A percentile compares a stretch with the other conserved stretches of the same genome.
Evolutionary conservation across 2,113 vertebrate genomes (phyloP).

Genomic region (Scartelaos histophorus): DNA sequence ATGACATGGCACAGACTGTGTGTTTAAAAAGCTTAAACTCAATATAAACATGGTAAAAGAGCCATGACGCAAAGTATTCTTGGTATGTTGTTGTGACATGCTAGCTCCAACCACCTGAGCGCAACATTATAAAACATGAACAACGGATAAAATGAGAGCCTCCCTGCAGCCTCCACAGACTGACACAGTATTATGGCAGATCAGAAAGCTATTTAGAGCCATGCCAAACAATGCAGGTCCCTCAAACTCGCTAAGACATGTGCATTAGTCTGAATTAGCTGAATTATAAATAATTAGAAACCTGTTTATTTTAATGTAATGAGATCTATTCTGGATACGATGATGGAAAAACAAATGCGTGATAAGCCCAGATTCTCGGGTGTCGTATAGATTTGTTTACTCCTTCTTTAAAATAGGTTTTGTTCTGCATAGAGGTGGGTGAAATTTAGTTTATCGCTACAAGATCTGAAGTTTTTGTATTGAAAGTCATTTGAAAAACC

Average conservation of each 20-base stretch:
- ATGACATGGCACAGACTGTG: no score
- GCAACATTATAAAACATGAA: not conserved
- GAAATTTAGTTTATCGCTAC: not conserved
- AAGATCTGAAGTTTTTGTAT: not conserved
- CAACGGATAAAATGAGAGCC: not conserved
- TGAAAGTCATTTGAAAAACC: no score
- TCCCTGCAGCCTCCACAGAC: not conserved
- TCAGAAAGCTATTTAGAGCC: conserved; percentile 39
- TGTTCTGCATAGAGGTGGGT: not conserved
- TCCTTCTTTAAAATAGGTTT: not conserved
- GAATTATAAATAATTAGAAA: conserved; percentile 4
- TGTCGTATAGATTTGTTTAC: not conserved
- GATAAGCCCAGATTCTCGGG: not conserved
- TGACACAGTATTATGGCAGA: conserved; percentile 32
- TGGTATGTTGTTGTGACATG: no score
- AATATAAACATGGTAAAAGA: no score
- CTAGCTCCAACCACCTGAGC: no score
- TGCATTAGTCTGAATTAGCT: conserved; percentile 31
- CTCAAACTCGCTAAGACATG: conserved; percentile 34
- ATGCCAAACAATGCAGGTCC: conserved; percentile 15
- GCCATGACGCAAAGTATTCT: no score
- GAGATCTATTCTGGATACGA: conserved; percentile 31
- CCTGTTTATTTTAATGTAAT: conserved; percentile 17
- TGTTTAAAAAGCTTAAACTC: no score
- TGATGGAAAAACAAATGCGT: conserved; percentile 10